phyloP scores from a whole-genome alignment of 2,797 vertebrate species.

The Bryconaethiops microstoma region DNA sequence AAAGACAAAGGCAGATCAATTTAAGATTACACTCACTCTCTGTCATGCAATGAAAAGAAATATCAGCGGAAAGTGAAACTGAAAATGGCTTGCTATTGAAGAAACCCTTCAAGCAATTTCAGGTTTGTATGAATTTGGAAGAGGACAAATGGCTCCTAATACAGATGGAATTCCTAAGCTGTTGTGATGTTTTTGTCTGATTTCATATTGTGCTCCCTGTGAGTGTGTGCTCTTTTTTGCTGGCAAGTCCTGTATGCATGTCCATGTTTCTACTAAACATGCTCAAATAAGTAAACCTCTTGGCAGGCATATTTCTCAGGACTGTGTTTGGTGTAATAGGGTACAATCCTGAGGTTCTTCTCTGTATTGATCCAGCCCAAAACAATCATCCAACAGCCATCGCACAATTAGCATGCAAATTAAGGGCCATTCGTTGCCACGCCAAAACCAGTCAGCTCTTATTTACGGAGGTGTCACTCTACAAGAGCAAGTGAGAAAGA shows the following conservation, averaged over 20 bases:
- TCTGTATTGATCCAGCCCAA: constrained; percentile 65
- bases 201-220: constrained; percentile 28
- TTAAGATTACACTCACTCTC: constrained; percentile 28
- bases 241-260: constrained; percentile 30
- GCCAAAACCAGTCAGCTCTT: constrained; percentile 57
- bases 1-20: constrained; percentile 41
- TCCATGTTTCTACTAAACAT: constrained; percentile 36
- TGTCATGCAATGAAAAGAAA: constrained; percentile 10
- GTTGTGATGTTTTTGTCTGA: constrained; percentile 17
- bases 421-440: constrained; percentile 58
- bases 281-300: constrained; percentile 38
- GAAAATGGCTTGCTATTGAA: constrained; percentile 38
- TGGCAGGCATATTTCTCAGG: constrained; percentile 40
- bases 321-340: constrained; percentile 56
- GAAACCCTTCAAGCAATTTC: constrained; percentile 7
- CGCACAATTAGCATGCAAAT: constrained; percentile 66
- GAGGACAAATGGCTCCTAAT: constrained; percentile 6
- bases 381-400: constrained; percentile 62
- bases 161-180: constrained; percentile 1
- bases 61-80: constrained; percentile 28
- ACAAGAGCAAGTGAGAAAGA: constrained; percentile 16
- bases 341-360: constrained; percentile 56
- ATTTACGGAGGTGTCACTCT: constrained; percentile 61
- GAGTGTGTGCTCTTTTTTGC: constrained; percentile 7
- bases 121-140: constrained; percentile 27